Evolutionary conservation across 2,113 vertebrate species (phyloP).

Genomic region (Xiphophorus maculatus): DNA sequence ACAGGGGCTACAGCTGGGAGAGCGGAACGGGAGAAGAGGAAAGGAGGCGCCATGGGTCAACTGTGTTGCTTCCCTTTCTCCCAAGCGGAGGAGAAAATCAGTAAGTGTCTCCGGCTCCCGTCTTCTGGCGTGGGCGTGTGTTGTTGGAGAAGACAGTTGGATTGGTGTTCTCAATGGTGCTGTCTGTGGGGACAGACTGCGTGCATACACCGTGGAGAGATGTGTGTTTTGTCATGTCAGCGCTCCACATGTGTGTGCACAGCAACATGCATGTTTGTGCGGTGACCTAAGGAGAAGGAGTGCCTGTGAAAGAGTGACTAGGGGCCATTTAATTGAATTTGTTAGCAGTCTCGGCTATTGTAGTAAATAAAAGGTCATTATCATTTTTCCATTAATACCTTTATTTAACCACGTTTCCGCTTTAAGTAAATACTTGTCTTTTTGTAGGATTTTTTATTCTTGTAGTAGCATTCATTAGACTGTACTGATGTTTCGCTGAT

Average conservation of each 20-base stretch:
- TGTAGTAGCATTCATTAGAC: not conserved
- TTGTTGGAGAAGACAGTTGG: conserved; percentile 53
- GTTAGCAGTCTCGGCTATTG: not conserved
- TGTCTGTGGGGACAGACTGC: conserved; percentile 65
- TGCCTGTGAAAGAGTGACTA: conserved; percentile 5
- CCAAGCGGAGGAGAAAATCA: conserved; percentile 90
- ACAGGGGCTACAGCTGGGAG: conserved; percentile 37
- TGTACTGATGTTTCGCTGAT: not conserved
- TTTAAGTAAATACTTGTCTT: conserved; percentile 9
- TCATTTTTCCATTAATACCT: not conserved
- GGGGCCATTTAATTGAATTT: not conserved
- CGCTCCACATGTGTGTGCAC: conserved; percentile 25
- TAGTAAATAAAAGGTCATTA: not conserved
- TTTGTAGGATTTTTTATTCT: conserved; percentile 3
- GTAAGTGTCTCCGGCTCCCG: conserved; percentile 81
- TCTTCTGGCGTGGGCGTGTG: conserved; percentile 55
- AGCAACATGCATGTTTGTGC: conserved; percentile 22
- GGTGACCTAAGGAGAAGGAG: conserved; percentile 34
- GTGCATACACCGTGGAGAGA: conserved; percentile 39
- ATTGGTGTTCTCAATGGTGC: conserved; percentile 40
- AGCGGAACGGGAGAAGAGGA: conserved; percentile 62
- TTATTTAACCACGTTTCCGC: not conserved
- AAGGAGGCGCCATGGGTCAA: conserved; percentile 89
- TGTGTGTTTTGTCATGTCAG: conserved; percentile 64
- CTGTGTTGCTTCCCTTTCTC: conserved; percentile 96